These are phyloP conservation scores for Lagodon rhomboides DNA, from an alignment of 2,797 vertebrate genomes.

Conservation along the genomic window DNA sequence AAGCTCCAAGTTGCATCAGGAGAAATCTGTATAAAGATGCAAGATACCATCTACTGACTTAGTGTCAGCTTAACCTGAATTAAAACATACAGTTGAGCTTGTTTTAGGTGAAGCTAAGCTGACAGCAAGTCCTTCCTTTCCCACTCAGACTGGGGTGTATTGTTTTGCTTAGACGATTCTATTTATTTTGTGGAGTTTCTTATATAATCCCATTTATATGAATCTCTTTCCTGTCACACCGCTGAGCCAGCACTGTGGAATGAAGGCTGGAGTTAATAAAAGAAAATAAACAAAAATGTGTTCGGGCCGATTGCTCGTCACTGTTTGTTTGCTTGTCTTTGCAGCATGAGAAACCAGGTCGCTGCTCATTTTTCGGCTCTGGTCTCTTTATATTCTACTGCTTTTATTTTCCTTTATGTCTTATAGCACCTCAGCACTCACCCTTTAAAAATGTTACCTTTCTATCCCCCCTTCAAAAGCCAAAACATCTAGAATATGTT, in stretches of 20 bases:
- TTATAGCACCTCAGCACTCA: not conserved
- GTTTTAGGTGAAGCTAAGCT: slow-evolving; percentile 11
- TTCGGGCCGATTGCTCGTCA: slow-evolving; percentile 39
- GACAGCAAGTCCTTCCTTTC: slow-evolving; percentile 14
- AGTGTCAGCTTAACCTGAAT: not conserved
- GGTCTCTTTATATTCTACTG: not conserved
- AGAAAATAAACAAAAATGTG: slow-evolving; percentile 58
- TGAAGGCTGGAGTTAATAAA: slow-evolving; percentile 49
- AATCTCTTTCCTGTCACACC: slow-evolving; percentile 25
- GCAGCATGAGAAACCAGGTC: slow-evolving; percentile 50
- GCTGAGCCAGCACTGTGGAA: slow-evolving; percentile 44
- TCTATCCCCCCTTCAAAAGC: not conserved
- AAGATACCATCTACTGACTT: not conserved
- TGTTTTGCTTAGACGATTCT: slow-evolving; percentile 7
- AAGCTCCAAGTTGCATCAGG: not conserved
- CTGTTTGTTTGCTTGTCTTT: slow-evolving; percentile 32
- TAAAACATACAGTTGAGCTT: not conserved
- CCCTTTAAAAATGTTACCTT: slow-evolving; percentile 2
- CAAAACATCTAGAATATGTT: not conserved
- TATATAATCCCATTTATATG: slow-evolving; percentile 37
- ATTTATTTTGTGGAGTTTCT: slow-evolving; percentile 22
- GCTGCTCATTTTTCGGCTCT: slow-evolving; percentile 30
- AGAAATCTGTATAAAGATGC: slow-evolving; percentile 4
- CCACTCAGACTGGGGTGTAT: not conserved
- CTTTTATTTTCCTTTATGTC: slow-evolving; percentile 1